Evolutionary conservation across 2,113 vertebrate genomes (phyloP), one percentile per base, ranked within the genome.

Genomic region (Notothenia rossii): DNA sequence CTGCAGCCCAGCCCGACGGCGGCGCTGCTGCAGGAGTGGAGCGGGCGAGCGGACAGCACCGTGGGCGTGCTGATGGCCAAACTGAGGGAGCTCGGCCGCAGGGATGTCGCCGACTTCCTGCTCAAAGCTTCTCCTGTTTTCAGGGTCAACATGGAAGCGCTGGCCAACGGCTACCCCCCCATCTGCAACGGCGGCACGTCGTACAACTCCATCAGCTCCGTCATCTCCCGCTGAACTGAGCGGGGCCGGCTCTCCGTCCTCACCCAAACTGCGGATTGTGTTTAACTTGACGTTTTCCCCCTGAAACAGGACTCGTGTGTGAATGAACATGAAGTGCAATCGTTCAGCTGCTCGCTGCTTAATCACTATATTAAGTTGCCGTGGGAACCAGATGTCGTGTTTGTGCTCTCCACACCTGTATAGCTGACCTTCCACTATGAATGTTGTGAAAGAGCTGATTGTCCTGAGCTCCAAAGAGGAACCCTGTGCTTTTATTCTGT

Each of bases 201-300:
- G 4, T 98, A 99, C 62, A 99, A 99, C 91, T 99, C 98, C 1
- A 98, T 99, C 92, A 99, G 98, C 91, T 99, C 98, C 0, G 98
- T 99, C 60, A 94, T 99, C 70, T 99, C 98, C 58, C 96, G 98
- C 91, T 99, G 96, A 97, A 90, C 85, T 10, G 0, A 51, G 53
- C 54, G 2, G 61, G 65, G 29, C 45, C 17, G 2, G n/a, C 69
- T 58, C 54, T 6, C 50, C 50, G 45, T 48, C 46, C 54, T 60
- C 13, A 7, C 77, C 72, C 65, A 59, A 63, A 22, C 15, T 4
- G 43, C 50, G 53, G 10, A 69, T 3, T 1, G 46, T 50, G 63
- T 8, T 7, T 40, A 40, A 40, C 36, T 40, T 29, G 29, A 29
- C 29, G 29, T 29, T 29, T 40, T 77, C 74, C 10, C 36, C 69